phyloP scores from a whole-genome alignment of 2,888 invertebrate genomes.

The Bellardia bayeri region DNA sequence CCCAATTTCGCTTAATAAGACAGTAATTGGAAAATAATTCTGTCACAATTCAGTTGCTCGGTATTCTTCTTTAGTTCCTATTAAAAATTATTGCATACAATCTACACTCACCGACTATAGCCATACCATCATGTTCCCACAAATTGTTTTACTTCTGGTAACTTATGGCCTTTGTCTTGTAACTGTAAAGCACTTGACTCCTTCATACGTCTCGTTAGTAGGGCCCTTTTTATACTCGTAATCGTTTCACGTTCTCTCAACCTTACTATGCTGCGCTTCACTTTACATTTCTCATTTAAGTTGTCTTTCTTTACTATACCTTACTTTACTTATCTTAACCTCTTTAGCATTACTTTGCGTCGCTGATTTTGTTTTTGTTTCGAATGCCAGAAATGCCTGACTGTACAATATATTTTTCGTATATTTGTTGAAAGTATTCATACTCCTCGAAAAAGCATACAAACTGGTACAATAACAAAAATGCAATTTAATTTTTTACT shows the following conservation, averaged over 20 bases:
- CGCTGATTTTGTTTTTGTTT: background rate
- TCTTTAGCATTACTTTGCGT: conserved; percentile 58
- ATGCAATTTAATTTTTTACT: conserved; percentile 58
- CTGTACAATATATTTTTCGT: background rate
- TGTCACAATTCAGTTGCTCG: no score
- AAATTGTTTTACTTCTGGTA: background rate
- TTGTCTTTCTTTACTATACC: conserved; percentile 30
- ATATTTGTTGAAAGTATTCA: background rate
- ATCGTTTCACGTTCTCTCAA: background rate
- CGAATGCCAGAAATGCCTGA: conserved; percentile 14
- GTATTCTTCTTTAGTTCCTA: background rate
- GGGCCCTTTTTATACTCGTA: background rate
- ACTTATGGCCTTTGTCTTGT: conserved; percentile 19
- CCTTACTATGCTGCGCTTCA: background rate
- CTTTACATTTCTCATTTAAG: conserved; percentile 35
- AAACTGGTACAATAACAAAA: conserved; percentile 43
- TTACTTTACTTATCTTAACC: conserved; percentile 54
- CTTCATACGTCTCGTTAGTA: conserved; percentile 33
- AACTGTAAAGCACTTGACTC: conserved; percentile 38
- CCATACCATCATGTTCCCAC: background rate
- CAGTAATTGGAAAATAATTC: no score
- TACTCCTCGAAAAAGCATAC: conserved; percentile 19
- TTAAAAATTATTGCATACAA: no score
- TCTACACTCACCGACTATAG: background rate
- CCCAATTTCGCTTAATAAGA: no score